These are phyloP conservation scores for Athripsodes cinereus DNA, from an alignment of 2,888 invertebrate species.

Conservation along the genomic window DNA sequence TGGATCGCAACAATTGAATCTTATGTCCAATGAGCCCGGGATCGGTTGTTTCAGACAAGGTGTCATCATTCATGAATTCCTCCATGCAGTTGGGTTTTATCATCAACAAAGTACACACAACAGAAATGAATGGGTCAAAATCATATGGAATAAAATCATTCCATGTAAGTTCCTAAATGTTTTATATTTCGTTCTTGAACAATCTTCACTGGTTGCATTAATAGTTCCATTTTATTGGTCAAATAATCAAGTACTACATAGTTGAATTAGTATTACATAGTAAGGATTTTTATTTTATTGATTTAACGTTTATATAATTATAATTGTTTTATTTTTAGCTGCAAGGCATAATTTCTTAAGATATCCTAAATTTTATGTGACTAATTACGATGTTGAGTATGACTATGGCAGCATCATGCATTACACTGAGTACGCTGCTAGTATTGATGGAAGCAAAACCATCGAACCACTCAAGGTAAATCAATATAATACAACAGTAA, in stretches of 20 bases:
- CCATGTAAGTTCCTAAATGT: slow-evolving; percentile 47
- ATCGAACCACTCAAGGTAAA: slow-evolving; percentile 49
- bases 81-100: slow-evolving; percentile 76
- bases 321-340: too few species aligned
- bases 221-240: too few species aligned
- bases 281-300: too few species aligned
- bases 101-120: slow-evolving; percentile 78
- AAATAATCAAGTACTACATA: too few species aligned
- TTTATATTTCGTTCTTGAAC: too few species aligned
- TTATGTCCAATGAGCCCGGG: slow-evolving; percentile 39
- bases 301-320: too few species aligned
- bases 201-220: too few species aligned
- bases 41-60: slow-evolving; percentile 55
- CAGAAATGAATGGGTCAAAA: slow-evolving; percentile 52
- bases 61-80: slow-evolving; percentile 68
- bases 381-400: slow-evolving; percentile 62
- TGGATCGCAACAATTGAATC: slow-evolving; percentile 46
- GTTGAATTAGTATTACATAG: too few species aligned
- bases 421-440: slow-evolving; percentile 64
- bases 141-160: slow-evolving; percentile 62
- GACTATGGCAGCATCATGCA: too few species aligned
- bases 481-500: too few species aligned
- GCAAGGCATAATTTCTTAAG: slow-evolving; percentile 56
- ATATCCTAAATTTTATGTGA: slow-evolving; percentile 56
- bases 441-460: slow-evolving; percentile 59